phyloP scores from a whole-genome alignment of 2,888 invertebrate genomes.

The Mesopsocus fuscifrons region DNA sequence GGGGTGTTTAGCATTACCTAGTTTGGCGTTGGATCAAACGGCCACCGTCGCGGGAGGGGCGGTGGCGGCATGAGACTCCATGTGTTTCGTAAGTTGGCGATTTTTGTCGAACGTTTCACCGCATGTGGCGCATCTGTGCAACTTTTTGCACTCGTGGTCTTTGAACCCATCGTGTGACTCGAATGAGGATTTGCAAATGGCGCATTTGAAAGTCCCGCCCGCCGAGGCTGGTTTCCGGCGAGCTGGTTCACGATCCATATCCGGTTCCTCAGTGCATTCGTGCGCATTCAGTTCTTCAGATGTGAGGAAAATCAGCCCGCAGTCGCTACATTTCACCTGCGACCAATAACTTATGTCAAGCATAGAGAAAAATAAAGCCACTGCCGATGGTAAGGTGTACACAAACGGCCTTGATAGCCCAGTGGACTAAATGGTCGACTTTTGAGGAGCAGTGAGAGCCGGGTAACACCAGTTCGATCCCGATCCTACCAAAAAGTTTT shows the following conservation, averaged over 20 bases:
- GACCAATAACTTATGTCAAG: no score
- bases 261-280: conserved; percentile 5
- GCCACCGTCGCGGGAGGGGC: no score
- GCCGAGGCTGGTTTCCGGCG: background rate
- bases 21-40: no score
- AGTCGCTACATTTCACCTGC: background rate
- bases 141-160: conserved; percentile 6
- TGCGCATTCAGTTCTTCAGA: background rate
- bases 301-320: conserved; percentile 1
- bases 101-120: conserved; percentile 18
- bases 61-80: conserved; percentile 17
- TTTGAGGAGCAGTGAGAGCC: no score
- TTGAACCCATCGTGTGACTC: conserved; percentile 5
- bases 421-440: no score
- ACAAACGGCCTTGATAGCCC: no score
- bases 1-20: no score
- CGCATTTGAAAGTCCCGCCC: background rate
- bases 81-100: conserved; percentile 18
- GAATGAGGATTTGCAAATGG: conserved; percentile 4
- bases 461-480: no score
- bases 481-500: no score
- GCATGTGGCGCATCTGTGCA: conserved; percentile 19
- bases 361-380: no score
- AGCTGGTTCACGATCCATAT: background rate
- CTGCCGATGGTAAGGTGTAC: no score